Evolutionary conservation across 2,888 invertebrate species (phyloP).

Genomic region (Petrolisthes manimaculis): DNA sequence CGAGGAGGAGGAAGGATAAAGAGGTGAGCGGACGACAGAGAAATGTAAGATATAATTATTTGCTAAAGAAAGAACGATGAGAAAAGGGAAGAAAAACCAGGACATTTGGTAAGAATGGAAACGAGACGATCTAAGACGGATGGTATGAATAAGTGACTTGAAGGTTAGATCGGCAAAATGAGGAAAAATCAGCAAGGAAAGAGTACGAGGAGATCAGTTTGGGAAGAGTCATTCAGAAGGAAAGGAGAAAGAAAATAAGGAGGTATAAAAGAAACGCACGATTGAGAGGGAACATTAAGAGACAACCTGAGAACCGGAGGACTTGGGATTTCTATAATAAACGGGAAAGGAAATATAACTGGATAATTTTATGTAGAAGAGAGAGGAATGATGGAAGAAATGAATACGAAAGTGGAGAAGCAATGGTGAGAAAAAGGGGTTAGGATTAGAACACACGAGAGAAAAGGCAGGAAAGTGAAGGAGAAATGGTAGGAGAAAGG

Average conservation of each 20-base stretch:
- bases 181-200: no score
- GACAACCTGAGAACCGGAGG: no score
- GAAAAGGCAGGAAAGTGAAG: not conserved
- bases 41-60: no score
- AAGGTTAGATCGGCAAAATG: no score
- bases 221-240: not conserved
- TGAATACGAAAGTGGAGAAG: not conserved
- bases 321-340: not conserved
- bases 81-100: no score
- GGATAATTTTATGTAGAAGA: not conserved
- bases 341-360: not conserved
- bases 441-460: not conserved
- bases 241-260: not conserved
- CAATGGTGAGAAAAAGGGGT: not conserved
- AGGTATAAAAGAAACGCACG: not conserved
- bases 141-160: no score
- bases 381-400: not conserved
- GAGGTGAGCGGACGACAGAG: no score
- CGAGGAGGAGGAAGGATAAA: not conserved
- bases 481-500: not conserved
- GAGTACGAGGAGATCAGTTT: not conserved
- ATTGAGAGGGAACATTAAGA: not conserved
- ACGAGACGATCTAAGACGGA: no score
- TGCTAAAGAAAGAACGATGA: no score
- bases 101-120: no score